These are phyloP conservation scores for Dynastes tityus DNA, from an alignment of 2,888 invertebrate genomes.

Conservation along the genomic window DNA sequence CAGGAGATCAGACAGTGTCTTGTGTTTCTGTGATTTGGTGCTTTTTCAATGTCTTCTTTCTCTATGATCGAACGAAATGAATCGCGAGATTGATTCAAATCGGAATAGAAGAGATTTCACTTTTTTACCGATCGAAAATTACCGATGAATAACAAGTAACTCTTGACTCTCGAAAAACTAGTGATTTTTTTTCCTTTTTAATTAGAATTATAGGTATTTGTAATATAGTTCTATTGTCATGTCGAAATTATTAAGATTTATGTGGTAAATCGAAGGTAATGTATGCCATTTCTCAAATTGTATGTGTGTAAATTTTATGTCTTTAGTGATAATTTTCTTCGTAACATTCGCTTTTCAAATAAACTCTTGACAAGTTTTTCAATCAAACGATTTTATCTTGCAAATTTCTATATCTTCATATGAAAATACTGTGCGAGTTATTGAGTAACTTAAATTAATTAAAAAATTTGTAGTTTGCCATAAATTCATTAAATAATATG, in stretches of 20 bases:
- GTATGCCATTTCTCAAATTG: not conserved
- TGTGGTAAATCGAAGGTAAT: conserved; percentile 6
- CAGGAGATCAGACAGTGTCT: conserved; percentile 26
- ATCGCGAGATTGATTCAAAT: not conserved
- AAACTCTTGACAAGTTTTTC: too few species aligned
- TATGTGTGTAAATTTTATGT: not conserved
- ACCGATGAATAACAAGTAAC: too few species aligned
- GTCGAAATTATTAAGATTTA: conserved; percentile 36
- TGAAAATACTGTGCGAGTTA: too few species aligned
- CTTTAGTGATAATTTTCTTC: not conserved
- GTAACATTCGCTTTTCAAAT: too few species aligned
- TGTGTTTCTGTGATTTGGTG: conserved; percentile 34
- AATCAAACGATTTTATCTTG: too few species aligned
- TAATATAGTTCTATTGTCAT: conserved; percentile 34
- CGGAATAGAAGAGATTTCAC: not conserved
- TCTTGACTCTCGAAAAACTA: too few species aligned
- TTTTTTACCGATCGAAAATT: too few species aligned
- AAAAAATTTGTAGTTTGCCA: too few species aligned
- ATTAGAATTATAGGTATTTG: conserved; percentile 26
- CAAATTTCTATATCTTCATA: too few species aligned
- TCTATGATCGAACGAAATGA: conserved; percentile 2
- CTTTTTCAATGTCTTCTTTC: conserved; percentile 5
- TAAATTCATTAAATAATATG: too few species aligned
- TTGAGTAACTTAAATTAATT: too few species aligned
- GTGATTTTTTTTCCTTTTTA: conserved; percentile 3